A percentile compares a stretch with the other conserved stretches of the same genome.
phyloP scores from a whole-genome alignment of 2,113 vertebrate species.

The Xiphophorus maculatus region DNA sequence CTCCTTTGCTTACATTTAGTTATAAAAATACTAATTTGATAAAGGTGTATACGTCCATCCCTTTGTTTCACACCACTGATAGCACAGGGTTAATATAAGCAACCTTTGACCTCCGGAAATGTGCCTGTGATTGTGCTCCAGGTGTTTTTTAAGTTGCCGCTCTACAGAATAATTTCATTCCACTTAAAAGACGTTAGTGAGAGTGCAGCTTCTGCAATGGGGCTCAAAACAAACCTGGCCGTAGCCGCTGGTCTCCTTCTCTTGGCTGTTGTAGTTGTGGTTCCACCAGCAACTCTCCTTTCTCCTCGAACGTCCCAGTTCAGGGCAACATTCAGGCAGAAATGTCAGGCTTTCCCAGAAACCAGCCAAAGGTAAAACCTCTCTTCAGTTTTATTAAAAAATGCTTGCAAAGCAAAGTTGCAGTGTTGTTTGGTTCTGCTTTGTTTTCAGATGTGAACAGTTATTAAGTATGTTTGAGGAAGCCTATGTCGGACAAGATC shows the following conservation, averaged over 20 bases:
- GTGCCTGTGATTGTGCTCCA: not conserved
- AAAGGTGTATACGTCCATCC: not conserved
- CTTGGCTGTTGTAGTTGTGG: not conserved
- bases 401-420: not conserved
- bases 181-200: not conserved
- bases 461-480: not conserved
- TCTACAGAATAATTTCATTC: not conserved
- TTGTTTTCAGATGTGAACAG: slow-evolving; percentile 1
- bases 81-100: not conserved
- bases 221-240: not conserved
- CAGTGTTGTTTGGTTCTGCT: not conserved
- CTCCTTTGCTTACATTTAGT: not conserved
- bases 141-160: not conserved
- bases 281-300: not conserved
- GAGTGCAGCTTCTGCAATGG: not conserved
- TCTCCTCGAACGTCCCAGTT: not conserved
- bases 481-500: not conserved
- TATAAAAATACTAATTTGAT: not conserved
- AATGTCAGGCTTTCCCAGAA: not conserved
- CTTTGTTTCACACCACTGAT: not conserved
- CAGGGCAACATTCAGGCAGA: slow-evolving; percentile 1
- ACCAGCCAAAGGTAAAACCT: slow-evolving; percentile 4
- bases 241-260: not conserved
- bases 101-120: not conserved
- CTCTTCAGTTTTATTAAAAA: not conserved